These are phyloP conservation scores for Chondrilla cf. caribensis DNA, from an alignment of 37 sponge, comb jelly and placozoan genomes.

Conservation along the genomic window DNA sequence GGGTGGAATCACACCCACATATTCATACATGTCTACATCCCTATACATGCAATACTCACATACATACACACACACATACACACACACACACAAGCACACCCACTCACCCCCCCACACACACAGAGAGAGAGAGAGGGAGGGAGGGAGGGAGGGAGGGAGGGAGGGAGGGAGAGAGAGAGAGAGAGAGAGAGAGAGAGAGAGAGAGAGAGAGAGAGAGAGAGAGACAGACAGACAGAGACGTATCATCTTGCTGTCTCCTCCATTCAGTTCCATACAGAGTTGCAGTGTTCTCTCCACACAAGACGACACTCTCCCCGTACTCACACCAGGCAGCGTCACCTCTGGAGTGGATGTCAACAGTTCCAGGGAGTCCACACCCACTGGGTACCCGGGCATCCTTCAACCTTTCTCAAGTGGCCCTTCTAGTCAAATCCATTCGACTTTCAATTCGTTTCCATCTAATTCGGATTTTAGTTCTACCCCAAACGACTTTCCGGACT, in stretches of 20 bases:
- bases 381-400: not conserved
- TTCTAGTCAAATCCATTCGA: too few relatives aligned
- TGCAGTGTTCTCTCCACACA: slow-evolving; percentile 20
- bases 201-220: slow-evolving; percentile 31
- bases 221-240: not conserved
- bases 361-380: slow-evolving; percentile 14
- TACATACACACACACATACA: too few relatives aligned
- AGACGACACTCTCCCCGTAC: slow-evolving; percentile 11
- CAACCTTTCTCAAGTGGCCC: not conserved
- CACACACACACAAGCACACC: too few relatives aligned
- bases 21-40: too few relatives aligned
- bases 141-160: not conserved
- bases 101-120: too few relatives aligned
- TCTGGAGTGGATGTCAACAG: slow-evolving; percentile 13
- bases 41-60: too few relatives aligned
- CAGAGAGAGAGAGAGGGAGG: too few relatives aligned
- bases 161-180: slow-evolving; percentile 2
- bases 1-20: not conserved
- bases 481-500: too few relatives aligned
- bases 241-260: not conserved
- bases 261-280: slow-evolving; percentile 6
- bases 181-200: slow-evolving; percentile 2
- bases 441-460: too few relatives aligned
- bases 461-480: too few relatives aligned
- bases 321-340: slow-evolving; percentile 21